phyloP scores from a whole-genome alignment of 2,888 invertebrate species.

The Zhengitettix transpicula region DNA sequence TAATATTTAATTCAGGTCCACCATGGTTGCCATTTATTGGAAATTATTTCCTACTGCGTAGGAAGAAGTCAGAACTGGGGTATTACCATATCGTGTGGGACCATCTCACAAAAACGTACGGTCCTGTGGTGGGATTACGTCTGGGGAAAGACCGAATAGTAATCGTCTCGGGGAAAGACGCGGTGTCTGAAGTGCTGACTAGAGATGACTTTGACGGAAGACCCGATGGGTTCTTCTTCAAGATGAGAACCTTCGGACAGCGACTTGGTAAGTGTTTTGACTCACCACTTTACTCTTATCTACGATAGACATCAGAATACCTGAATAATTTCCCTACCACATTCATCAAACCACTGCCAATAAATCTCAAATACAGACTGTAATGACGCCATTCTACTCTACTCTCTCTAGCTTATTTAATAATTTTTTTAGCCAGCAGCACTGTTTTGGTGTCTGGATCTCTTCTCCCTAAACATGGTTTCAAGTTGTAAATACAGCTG shows the following conservation, averaged over 20 bases:
- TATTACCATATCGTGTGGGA: slow-evolving; percentile 44
- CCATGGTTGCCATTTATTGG: slow-evolving; percentile 37
- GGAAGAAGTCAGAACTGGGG: slow-evolving; percentile 21
- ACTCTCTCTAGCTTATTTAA: too few relatives aligned
- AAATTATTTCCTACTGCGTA: slow-evolving; percentile 24
- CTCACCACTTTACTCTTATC: too few relatives aligned
- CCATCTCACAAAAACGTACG: slow-evolving; percentile 38
- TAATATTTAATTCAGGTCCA: slow-evolving; percentile 29
- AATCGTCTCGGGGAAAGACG: slow-evolving; percentile 40
- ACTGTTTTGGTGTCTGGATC: too few relatives aligned
- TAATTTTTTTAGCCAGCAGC: too few relatives aligned
- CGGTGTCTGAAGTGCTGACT: slow-evolving; percentile 41
- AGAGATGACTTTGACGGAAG: slow-evolving; percentile 50
- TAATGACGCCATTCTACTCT: too few relatives aligned
- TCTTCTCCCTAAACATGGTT: too few relatives aligned
- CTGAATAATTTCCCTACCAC: slow-evolving; percentile 10
- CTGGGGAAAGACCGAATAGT: slow-evolving; percentile 43
- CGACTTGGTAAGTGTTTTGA: slow-evolving; percentile 41
- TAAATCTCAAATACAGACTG: too few relatives aligned
- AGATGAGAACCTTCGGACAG: slow-evolving; percentile 46
- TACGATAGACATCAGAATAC: neutral
- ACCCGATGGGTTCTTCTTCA: slow-evolving; percentile 52
- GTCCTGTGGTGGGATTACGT: slow-evolving; percentile 47
- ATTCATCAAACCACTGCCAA: too few relatives aligned
- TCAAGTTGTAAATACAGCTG: too few relatives aligned